Percentiles rank a stretch among this genome's conserved stretches.
These are phyloP conservation scores for Ectemnius lituratus DNA, from an alignment of 2,888 invertebrate genomes.

Conservation along the genomic window DNA sequence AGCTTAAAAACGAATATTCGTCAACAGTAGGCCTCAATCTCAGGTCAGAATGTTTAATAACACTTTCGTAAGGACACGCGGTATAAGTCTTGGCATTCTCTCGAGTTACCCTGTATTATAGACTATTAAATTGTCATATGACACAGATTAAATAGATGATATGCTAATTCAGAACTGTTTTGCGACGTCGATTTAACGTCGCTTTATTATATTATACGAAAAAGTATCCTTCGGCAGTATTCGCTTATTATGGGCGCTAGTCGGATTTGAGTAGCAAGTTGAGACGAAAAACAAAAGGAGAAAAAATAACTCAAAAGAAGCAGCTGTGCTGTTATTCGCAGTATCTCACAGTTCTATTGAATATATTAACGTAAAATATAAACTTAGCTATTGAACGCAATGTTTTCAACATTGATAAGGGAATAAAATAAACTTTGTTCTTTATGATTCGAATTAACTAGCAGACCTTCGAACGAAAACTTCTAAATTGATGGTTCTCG, in stretches of 20 bases:
- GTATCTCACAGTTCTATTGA: too few species aligned
- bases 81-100: neutral
- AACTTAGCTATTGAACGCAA: too few species aligned
- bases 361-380: too few species aligned
- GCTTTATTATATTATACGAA: slow-evolving; percentile 28
- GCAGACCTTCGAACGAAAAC: too few species aligned
- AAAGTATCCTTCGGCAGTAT: slow-evolving; percentile 38
- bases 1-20: slow-evolving; percentile 3
- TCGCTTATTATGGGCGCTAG: slow-evolving; percentile 19
- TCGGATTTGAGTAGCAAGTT: neutral
- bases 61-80: neutral
- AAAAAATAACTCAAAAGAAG: too few species aligned
- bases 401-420: too few species aligned
- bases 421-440: too few species aligned
- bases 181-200: slow-evolving; percentile 23
- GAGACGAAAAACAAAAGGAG: too few species aligned
- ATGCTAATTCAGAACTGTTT: slow-evolving; percentile 31
- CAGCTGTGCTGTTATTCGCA: too few species aligned
- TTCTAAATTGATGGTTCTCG: too few species aligned
- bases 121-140: slow-evolving; percentile 19
- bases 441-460: too few species aligned
- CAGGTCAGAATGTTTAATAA: neutral
- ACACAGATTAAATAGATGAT: slow-evolving; percentile 39
- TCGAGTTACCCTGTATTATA: slow-evolving; percentile 41
- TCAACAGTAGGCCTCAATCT: slow-evolving; percentile 4